Evolutionary conservation across 2,797 vertebrate genomes (phyloP).

Genomic region (Vireo griseus): DNA sequence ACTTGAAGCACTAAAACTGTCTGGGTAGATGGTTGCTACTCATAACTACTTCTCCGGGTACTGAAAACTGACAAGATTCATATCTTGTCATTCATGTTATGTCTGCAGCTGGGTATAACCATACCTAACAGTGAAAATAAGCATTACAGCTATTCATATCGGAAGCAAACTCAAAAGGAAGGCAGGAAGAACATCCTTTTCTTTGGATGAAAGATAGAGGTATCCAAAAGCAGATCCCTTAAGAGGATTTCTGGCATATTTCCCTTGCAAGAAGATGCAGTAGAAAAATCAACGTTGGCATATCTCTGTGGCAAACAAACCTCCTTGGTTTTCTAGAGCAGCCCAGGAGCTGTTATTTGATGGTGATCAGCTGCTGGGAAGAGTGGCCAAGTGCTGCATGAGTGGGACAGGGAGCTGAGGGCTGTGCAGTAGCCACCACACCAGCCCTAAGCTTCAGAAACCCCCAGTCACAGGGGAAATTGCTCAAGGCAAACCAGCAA

Average conservation of each 20-base stretch:
- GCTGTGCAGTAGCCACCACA: not conserved
- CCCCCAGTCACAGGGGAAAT: not conserved
- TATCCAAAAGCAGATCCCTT: not conserved
- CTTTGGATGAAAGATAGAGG: not conserved
- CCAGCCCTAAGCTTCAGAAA: not conserved
- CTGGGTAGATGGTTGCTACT: not conserved
- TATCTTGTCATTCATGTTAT: not conserved
- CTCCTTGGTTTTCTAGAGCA: not conserved
- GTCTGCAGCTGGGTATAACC: not conserved
- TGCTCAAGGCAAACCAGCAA: not conserved
- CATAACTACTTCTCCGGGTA: not conserved
- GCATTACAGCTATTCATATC: not conserved
- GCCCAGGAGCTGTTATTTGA: not conserved
- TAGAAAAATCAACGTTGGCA: not conserved
- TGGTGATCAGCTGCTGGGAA: not conserved
- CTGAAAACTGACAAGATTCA: not conserved
- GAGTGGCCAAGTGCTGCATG: accelerated
- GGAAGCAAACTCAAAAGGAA: not conserved
- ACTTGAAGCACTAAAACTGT: not conserved
- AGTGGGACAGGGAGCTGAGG: not conserved
- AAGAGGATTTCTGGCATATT: not conserved
- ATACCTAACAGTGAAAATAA: not conserved
- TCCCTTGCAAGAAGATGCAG: not conserved
- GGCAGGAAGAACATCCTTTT: not conserved
- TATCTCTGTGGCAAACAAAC: not conserved